Evolutionary conservation across 2,113 vertebrate genomes (phyloP).

Genomic region (Bufo bufo): DNA sequence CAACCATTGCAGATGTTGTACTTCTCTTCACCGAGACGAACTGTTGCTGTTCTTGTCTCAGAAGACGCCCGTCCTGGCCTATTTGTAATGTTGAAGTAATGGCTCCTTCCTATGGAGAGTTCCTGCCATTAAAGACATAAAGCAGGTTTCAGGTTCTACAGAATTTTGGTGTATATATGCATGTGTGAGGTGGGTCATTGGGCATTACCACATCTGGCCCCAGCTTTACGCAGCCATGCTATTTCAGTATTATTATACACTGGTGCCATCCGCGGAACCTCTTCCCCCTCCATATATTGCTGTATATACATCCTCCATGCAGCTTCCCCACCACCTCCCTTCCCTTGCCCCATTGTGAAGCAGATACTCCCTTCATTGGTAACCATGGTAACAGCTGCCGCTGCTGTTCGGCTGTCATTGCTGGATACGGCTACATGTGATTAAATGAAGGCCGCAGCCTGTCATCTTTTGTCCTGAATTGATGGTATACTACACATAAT

Average conservation of each 20-base stretch:
- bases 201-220: no score
- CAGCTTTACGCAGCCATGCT: not conserved
- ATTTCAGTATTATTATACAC: slow-evolving; percentile 10
- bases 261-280: no score
- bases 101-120: no score
- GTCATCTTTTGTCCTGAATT: slow-evolving; percentile 17
- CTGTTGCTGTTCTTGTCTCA: no score
- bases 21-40: no score
- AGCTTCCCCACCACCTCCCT: slow-evolving; percentile 3
- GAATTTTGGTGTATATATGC: no score
- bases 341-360: slow-evolving; percentile 34
- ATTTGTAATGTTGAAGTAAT: no score
- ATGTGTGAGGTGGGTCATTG: no score
- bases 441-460: slow-evolving; percentile 30
- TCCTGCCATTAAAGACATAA: no score
- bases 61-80: no score
- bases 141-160: no score
- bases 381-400: slow-evolving; percentile 30
- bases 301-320: not conserved
- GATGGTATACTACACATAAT: slow-evolving; percentile 22
- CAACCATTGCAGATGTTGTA: no score
- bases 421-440: slow-evolving; percentile 21
- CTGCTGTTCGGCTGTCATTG: slow-evolving; percentile 9
- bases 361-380: slow-evolving; percentile 16
- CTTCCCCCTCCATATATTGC: not conserved